Evolutionary conservation across 30 jellyfish, hydroid and myxozoan species (phyloP).

Genomic region (Cassiopea xamachana): DNA sequence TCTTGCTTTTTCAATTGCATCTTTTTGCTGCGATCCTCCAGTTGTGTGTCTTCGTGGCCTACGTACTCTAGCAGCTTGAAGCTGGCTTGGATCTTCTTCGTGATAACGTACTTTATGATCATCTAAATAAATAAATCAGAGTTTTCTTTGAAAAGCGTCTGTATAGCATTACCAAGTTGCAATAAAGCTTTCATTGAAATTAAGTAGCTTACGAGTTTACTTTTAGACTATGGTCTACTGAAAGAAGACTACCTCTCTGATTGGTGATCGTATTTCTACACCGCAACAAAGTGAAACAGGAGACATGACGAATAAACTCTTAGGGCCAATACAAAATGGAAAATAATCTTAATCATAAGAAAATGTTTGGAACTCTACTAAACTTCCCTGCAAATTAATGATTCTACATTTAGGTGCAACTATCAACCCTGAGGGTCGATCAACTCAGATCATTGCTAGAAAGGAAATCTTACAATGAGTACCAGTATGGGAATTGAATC

Average conservation of each 20-base stretch:
- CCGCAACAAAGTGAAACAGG: neutral
- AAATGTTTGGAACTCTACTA: no score
- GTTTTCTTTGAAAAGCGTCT: neutral
- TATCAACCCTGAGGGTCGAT: no score
- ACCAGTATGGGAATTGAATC: no score
- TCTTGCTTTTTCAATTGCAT: slow-evolving; percentile 86
- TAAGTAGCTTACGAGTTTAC: neutral
- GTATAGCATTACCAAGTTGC: neutral
- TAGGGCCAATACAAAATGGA: neutral
- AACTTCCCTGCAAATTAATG: no score
- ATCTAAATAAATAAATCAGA: slow-evolving; percentile 7
- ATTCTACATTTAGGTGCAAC: no score
- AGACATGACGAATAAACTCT: neutral
- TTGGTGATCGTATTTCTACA: neutral
- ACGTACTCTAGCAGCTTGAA: slow-evolving; percentile 72
- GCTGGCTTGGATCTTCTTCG: slow-evolving; percentile 71
- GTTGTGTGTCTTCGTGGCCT: slow-evolving; percentile 98
- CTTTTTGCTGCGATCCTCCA: slow-evolving; percentile 88
- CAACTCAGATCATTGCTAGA: no score
- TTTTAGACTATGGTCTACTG: neutral
- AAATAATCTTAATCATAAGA: no score
- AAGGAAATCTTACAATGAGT: no score
- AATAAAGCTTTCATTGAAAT: neutral
- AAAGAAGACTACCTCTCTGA: neutral
- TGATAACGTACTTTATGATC: slow-evolving; percentile 63